A percentile compares a stretch with the other conserved stretches of the same genome.
Evolutionary conservation across 2,113 vertebrate genomes (phyloP).

Genomic region (Elephas maximus): DNA sequence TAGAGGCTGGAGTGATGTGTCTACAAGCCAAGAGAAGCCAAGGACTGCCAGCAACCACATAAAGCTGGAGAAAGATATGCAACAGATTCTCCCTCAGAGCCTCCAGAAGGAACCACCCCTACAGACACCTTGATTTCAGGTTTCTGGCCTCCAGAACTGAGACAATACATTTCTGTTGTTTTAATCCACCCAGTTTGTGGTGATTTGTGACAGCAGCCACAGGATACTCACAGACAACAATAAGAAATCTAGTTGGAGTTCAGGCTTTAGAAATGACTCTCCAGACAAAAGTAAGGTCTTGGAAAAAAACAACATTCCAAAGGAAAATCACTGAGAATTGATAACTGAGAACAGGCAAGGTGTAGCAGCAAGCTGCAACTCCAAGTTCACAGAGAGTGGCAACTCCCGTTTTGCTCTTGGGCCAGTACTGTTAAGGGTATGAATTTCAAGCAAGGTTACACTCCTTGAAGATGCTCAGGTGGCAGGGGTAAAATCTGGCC

Average conservation of each 20-base stretch:
- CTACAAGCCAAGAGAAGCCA: neutral
- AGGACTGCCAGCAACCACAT: accelerated
- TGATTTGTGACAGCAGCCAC: neutral
- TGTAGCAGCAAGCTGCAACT: accelerated
- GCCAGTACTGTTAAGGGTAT: neutral
- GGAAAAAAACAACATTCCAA: neutral
- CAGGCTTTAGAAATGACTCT: neutral
- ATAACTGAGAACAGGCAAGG: neutral
- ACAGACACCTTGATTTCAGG: neutral
- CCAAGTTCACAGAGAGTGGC: neutral
- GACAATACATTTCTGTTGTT: neutral
- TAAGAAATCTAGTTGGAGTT: neutral
- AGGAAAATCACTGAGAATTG: neutral
- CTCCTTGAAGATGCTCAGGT: neutral
- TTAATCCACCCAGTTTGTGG: neutral
- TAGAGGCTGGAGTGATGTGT: accelerated
- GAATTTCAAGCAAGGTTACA: neutral
- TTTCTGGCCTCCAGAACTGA: neutral
- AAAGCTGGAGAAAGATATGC: accelerated
- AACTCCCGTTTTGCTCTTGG: neutral
- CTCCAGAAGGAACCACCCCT: neutral
- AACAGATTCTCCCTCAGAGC: neutral
- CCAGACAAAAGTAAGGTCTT: neutral
- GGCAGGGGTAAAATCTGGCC: accelerated
- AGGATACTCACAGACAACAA: neutral